These are phyloP conservation scores for Cyphomyrus plagiostoma DNA, from an alignment of 2,113 vertebrate species.

Conservation along the genomic window DNA sequence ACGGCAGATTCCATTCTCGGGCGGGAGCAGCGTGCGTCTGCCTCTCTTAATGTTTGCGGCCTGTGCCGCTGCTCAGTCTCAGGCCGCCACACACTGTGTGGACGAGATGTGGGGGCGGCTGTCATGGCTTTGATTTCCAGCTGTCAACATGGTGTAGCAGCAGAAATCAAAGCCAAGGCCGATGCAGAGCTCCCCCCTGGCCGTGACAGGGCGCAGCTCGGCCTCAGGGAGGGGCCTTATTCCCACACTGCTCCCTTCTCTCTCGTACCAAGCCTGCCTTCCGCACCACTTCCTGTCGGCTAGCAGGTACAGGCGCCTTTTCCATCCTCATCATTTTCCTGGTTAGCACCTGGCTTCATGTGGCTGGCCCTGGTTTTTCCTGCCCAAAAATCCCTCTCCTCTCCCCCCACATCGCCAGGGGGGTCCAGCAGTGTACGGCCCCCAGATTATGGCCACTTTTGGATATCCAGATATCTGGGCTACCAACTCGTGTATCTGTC, in stretches of 20 bases:
- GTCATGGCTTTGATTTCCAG: constrained; percentile 3
- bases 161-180: constrained; percentile 3
- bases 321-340: constrained; percentile 37
- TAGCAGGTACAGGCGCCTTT: neutral
- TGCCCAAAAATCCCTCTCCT: neutral
- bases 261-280: neutral
- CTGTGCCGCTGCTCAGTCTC: constrained; percentile 19
- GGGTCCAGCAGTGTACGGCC: neutral
- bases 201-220: constrained; percentile 52
- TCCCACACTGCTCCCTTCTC: constrained; percentile 8
- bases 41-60: constrained; percentile 7
- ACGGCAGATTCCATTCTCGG: constrained; percentile 59
- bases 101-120: too few species aligned
- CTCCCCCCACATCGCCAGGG: neutral
- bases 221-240: neutral
- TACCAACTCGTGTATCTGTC: neutral
- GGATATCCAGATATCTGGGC: neutral
- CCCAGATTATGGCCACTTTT: neutral
- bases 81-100: constrained; percentile 5
- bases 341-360: constrained; percentile 54
- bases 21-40: constrained; percentile 16
- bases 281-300: neutral
- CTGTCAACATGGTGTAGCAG: neutral
- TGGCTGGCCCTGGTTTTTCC: constrained; percentile 44
- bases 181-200: constrained; percentile 9